These are phyloP conservation scores for Hyles lineata DNA, from an alignment of 2,888 invertebrate genomes.

Conservation along the genomic window DNA sequence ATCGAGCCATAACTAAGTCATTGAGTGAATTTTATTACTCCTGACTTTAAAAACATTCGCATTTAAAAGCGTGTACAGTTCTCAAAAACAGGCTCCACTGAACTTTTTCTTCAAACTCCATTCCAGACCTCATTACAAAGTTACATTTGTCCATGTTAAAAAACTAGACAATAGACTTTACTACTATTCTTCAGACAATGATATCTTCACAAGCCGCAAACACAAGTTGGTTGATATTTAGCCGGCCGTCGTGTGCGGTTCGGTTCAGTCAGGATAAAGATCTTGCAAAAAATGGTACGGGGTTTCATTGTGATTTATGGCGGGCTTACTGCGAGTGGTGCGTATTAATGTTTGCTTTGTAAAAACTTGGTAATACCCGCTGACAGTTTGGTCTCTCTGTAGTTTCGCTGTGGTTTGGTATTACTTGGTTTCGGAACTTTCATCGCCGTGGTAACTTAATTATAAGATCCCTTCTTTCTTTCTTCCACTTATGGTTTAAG, in stretches of 20 bases:
- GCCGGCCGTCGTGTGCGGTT: slow-evolving; percentile 56
- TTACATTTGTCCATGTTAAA: slow-evolving; percentile 9
- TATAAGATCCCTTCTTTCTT: too few species aligned
- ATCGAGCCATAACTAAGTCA: too few species aligned
- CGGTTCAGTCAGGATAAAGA: slow-evolving; percentile 47
- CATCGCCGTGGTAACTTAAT: neutral
- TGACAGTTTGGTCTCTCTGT: neutral
- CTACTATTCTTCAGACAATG: slow-evolving; percentile 4
- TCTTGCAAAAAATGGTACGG: slow-evolving; percentile 49
- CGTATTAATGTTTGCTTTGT: slow-evolving; percentile 18
- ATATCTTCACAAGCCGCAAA: slow-evolving; percentile 34
- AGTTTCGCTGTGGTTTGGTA: neutral
- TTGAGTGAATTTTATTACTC: too few species aligned
- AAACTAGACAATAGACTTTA: neutral
- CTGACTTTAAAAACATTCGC: too few species aligned
- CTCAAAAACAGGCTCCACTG: slow-evolving; percentile 4
- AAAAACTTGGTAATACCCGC: slow-evolving; percentile 18
- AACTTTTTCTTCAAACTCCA: slow-evolving; percentile 14
- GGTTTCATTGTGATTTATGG: slow-evolving; percentile 30
- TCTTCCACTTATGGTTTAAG: too few species aligned
- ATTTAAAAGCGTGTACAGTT: neutral
- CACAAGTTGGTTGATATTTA: slow-evolving; percentile 37
- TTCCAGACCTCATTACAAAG: slow-evolving; percentile 18
- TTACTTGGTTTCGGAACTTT: neutral
- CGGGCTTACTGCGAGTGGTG: slow-evolving; percentile 13